phyloP scores from a whole-genome alignment of 2,797 vertebrate genomes.

The Melanogrammus aeglefinus region DNA sequence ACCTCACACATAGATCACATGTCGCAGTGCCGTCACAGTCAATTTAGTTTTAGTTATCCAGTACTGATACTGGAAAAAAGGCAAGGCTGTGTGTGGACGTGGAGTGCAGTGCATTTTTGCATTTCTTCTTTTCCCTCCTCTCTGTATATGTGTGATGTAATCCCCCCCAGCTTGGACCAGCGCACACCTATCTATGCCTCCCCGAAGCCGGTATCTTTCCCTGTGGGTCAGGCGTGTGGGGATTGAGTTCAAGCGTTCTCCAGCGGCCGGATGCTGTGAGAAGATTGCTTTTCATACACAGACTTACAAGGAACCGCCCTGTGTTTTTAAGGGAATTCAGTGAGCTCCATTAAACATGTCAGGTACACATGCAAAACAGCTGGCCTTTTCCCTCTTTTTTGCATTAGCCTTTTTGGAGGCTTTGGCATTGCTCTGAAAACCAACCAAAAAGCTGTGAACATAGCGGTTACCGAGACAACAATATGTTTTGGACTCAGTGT shows the following conservation, averaged over 20 bases:
- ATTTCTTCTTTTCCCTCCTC: too few species aligned
- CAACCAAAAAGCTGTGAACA: too few species aligned
- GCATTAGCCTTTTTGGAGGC: too few species aligned
- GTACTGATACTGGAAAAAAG: too few species aligned
- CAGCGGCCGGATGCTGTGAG: conserved; percentile 59
- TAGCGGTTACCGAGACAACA: too few species aligned
- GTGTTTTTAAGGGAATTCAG: conserved; percentile 30
- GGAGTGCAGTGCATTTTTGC: too few species aligned
- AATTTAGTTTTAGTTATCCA: too few species aligned
- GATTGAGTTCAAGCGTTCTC: conserved; percentile 71
- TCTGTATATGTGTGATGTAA: conserved; percentile 33
- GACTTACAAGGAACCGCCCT: conserved; percentile 54
- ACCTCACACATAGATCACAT: too few species aligned
- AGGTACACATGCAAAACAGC: conserved; percentile 24
- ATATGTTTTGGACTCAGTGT: too few species aligned
- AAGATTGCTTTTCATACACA: conserved; percentile 65
- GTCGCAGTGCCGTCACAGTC: too few species aligned
- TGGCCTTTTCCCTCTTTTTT: conserved; percentile 7
- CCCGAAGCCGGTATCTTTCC: conserved; percentile 40
- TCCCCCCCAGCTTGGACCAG: not conserved
- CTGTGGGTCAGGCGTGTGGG: conserved; percentile 58
- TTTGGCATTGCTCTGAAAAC: too few species aligned
- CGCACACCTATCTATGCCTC: conserved; percentile 55
- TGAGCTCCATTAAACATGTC: conserved; percentile 25
- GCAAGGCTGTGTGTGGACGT: too few species aligned